Evolutionary conservation across 2,113 vertebrate species (phyloP).

Genomic region (Trogon melanurus): DNA sequence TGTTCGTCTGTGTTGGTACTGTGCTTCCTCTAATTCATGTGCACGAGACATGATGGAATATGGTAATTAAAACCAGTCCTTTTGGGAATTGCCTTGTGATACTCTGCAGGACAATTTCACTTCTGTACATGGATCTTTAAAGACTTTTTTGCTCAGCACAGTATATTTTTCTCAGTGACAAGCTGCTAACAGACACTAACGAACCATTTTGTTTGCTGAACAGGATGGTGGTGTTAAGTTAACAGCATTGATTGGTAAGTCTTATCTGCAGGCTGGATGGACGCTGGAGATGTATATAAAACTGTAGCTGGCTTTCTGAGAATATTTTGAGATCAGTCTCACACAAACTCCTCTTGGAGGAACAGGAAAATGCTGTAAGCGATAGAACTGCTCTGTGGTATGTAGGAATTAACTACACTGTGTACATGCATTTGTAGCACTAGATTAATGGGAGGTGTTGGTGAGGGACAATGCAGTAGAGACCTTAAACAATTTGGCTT

Average conservation of each 20-base stretch:
- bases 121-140: rapidly evolving
- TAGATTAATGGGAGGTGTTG: not conserved
- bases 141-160: not conserved
- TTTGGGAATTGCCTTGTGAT: not conserved
- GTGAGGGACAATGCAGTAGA: not conserved
- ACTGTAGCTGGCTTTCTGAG: not conserved
- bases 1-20: not conserved
- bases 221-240: not conserved
- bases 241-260: not conserved
- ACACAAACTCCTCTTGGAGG: not conserved
- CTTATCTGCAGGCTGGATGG: not conserved
- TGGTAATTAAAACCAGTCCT: not conserved
- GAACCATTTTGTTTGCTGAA: not conserved
- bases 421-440: not conserved
- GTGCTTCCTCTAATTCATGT: not conserved
- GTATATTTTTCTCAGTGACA: not conserved
- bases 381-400: not conserved
- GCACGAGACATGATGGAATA: not conserved
- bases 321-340: not conserved
- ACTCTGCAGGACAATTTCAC: not conserved
- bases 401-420: not conserved
- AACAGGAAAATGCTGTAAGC: not conserved
- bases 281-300: not conserved
- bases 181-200: not conserved
- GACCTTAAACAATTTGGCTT: not conserved